phyloP scores from a whole-genome alignment of 2,113 vertebrate genomes.

The Siphamia tubifer region DNA sequence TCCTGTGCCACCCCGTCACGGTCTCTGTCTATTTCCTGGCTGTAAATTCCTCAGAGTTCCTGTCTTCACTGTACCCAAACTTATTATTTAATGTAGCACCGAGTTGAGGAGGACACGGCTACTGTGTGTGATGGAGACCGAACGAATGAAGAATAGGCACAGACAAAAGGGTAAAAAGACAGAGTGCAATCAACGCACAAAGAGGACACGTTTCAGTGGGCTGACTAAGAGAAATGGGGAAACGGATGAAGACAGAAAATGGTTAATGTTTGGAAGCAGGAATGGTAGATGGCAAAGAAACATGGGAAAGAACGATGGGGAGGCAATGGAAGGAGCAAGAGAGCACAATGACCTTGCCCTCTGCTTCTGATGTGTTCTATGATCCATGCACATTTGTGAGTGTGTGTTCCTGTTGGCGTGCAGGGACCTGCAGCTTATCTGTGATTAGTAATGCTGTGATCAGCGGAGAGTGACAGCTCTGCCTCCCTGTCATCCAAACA shows the following conservation, averaged over 20 bases:
- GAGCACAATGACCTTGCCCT: slow-evolving; percentile 50
- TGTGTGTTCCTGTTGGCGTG: slow-evolving; percentile 31
- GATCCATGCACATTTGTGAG: slow-evolving; percentile 43
- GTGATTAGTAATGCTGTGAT: slow-evolving; percentile 74
- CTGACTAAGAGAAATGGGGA: slow-evolving; percentile 1
- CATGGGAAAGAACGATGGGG: background rate
- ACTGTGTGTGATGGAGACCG: slow-evolving; percentile 20
- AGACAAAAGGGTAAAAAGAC: slow-evolving; percentile 31
- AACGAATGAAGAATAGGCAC: slow-evolving; percentile 6
- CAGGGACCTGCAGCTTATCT: slow-evolving; percentile 66
- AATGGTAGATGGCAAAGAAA: background rate
- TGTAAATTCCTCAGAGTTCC: slow-evolving; percentile 65
- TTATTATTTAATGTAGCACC: slow-evolving; percentile 18
- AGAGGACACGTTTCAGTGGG: slow-evolving; percentile 27
- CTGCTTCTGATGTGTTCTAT: slow-evolving; percentile 39
- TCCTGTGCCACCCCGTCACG: slow-evolving; percentile 31
- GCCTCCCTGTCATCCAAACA: slow-evolving; percentile 60
- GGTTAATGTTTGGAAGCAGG: background rate
- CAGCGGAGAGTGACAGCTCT: slow-evolving; percentile 65
- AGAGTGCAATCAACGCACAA: slow-evolving; percentile 48
- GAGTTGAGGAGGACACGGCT: slow-evolving; percentile 22
- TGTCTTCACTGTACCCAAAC: background rate
- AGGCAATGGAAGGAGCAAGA: background rate
- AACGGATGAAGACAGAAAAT: background rate
- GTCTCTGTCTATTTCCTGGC: slow-evolving; percentile 49